These are phyloP conservation scores for Centropus bengalensis DNA, from an alignment of 2,113 vertebrate genomes.

Conservation along the genomic window DNA sequence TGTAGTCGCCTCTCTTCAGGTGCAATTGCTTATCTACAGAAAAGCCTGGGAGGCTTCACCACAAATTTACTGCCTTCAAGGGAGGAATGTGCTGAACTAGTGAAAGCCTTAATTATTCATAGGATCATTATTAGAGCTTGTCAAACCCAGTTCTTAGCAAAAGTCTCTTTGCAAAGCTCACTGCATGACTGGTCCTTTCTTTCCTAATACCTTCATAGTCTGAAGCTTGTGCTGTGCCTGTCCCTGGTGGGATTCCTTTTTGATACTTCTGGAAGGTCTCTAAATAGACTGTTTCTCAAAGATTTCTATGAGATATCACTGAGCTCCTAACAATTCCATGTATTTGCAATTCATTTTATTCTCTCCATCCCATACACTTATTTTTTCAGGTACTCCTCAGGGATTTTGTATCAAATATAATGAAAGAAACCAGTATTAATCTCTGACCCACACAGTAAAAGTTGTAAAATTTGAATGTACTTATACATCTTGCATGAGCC, in stretches of 20 bases:
- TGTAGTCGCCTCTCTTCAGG: background rate
- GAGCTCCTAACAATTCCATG: constrained; percentile 5
- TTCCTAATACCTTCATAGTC: background rate
- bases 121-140: constrained; percentile 31
- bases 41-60: background rate
- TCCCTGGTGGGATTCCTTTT: background rate
- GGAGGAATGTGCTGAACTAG: constrained; percentile 16
- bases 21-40: background rate
- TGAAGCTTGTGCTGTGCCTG: background rate
- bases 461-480: constrained; percentile 27
- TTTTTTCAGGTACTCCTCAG: constrained; percentile 39
- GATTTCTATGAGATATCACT: background rate
- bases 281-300: constrained; percentile 26
- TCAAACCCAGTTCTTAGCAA: constrained; percentile 36
- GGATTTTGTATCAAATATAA: constrained; percentile 38
- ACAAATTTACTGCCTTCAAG: constrained; percentile 20
- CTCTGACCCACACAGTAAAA: constrained; percentile 37
- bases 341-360: constrained; percentile 60
- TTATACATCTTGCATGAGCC: constrained; percentile 42
- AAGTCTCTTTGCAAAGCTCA: constrained; percentile 12
- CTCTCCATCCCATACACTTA: background rate
- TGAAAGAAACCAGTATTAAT: constrained; percentile 30
- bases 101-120: constrained; percentile 39
- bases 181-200: background rate
- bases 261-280: constrained; percentile 15